Conservation (phyloP, 1,140 invertebrate species). For the Venustaconcha ellipsiformis region DNA sequence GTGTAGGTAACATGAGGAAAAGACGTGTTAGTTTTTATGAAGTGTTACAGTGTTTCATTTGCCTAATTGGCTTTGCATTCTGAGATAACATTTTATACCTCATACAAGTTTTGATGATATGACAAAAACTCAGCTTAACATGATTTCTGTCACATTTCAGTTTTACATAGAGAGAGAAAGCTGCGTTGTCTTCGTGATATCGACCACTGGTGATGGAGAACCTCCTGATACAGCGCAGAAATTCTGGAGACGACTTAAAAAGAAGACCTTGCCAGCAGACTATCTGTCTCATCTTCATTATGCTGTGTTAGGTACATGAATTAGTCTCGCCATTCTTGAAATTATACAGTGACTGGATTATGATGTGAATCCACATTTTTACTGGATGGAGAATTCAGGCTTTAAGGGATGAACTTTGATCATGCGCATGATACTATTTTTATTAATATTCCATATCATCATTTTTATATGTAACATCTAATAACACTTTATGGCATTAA, state of each 20-base stretch:
- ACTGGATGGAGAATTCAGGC: too few species aligned
- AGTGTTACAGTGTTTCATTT: neutral
- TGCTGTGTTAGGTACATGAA: slow-evolving; percentile 69
- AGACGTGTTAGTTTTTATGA: neutral
- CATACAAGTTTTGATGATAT: too few species aligned
- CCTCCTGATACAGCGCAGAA: slow-evolving; percentile 72
- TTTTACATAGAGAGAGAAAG: slow-evolving; percentile 62
- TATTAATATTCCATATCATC: too few species aligned
- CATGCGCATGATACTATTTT: too few species aligned
- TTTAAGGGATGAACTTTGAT: too few species aligned
- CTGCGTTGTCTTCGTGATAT: slow-evolving; percentile 69
- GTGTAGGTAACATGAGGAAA: neutral
- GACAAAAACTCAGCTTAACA: neutral
- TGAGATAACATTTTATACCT: too few species aligned
- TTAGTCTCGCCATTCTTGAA: neutral
- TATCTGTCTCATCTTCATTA: slow-evolving; percentile 68
- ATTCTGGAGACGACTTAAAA: slow-evolving; percentile 69
- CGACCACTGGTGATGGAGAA: slow-evolving; percentile 74
- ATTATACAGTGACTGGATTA: neutral
- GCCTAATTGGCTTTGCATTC: neutral
- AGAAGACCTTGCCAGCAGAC: slow-evolving; percentile 59
- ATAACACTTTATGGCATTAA: too few species aligned
- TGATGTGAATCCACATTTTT: too few species aligned
- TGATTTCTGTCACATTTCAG: slow-evolving; percentile 40
- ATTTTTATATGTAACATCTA: too few species aligned